These are phyloP conservation scores for Erynnis tages DNA, from an alignment of 2,888 invertebrate species.

Conservation along the genomic window DNA sequence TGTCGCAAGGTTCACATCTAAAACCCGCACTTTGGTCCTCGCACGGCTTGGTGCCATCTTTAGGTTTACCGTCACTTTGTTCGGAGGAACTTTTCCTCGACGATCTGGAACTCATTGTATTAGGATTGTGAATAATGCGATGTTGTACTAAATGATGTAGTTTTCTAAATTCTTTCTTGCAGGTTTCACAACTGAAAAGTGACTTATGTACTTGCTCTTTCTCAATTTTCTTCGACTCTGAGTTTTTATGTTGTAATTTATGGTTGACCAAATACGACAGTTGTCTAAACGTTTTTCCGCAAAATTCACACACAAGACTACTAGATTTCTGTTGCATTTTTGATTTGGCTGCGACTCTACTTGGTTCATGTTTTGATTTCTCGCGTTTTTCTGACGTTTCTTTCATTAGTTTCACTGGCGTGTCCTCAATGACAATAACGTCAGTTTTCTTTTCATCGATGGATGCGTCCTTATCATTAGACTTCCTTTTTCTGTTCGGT, in stretches of 20 bases:
- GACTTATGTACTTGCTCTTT: slow-evolving; percentile 41
- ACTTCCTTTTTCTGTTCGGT: slow-evolving; percentile 49
- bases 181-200: slow-evolving; percentile 69
- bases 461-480: slow-evolving; percentile 49
- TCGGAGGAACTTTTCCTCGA: slow-evolving; percentile 63
- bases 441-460: slow-evolving; percentile 47
- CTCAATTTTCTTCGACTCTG: slow-evolving; percentile 49
- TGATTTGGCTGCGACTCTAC: slow-evolving; percentile 41
- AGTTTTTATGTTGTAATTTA: slow-evolving; percentile 63
- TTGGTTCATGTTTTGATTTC: slow-evolving; percentile 45
- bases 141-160: slow-evolving; percentile 75
- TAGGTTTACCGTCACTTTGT: slow-evolving; percentile 51
- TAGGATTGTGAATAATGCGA: slow-evolving; percentile 63
- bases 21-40: slow-evolving; percentile 69
- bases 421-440: slow-evolving; percentile 59
- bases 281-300: slow-evolving; percentile 74
- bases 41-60: slow-evolving; percentile 45
- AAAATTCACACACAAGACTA: slow-evolving; percentile 66
- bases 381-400: slow-evolving; percentile 42
- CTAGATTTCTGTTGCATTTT: slow-evolving; percentile 40
- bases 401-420: slow-evolving; percentile 52
- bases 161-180: slow-evolving; percentile 73
- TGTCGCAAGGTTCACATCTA: slow-evolving; percentile 76
- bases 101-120: slow-evolving; percentile 41
- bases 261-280: slow-evolving; percentile 70